Conservation (phyloP, 2,888 invertebrate genomes). For the Sphaerophoria taeniata region DNA sequence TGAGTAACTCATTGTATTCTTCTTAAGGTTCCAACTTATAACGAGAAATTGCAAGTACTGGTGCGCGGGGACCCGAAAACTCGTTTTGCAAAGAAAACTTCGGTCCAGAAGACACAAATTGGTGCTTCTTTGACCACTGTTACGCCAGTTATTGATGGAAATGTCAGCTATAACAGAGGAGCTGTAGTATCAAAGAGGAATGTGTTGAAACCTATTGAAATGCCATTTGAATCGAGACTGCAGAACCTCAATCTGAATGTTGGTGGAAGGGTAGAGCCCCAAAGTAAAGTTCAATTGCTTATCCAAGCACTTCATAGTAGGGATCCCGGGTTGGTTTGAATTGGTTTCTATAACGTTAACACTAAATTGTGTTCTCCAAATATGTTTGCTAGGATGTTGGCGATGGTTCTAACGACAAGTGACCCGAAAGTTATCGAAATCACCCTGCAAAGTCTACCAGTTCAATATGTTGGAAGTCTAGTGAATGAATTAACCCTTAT, state of each 20-base stretch:
- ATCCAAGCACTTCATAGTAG: slow-evolving; percentile 94
- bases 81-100: slow-evolving; percentile 71
- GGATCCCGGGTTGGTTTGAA: slow-evolving; percentile 86
- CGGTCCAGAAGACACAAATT: slow-evolving; percentile 67
- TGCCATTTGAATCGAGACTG: slow-evolving; percentile 91
- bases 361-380: too few relatives aligned
- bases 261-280: slow-evolving; percentile 84
- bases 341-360: too few relatives aligned
- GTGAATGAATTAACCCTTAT: slow-evolving; percentile 88
- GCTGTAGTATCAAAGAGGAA: slow-evolving; percentile 78
- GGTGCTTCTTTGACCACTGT: slow-evolving; percentile 77
- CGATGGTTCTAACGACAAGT: slow-evolving; percentile 87
- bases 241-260: slow-evolving; percentile 89
- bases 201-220: slow-evolving; percentile 78
- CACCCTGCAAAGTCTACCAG: slow-evolving; percentile 90
- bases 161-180: slow-evolving; percentile 79
- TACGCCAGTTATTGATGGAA: slow-evolving; percentile 78
- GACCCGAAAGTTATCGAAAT: slow-evolving; percentile 88
- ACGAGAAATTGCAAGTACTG: slow-evolving; percentile 84
- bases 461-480: slow-evolving; percentile 89
- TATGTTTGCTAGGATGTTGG: slow-evolving; percentile 86
- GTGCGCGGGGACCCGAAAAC: slow-evolving; percentile 81
- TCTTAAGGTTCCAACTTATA: slow-evolving; percentile 81
- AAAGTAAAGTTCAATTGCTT: slow-evolving; percentile 91
- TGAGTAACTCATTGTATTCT: too few relatives aligned